Evolutionary conservation across 2,797 vertebrate species (phyloP).

Genomic region (Micropoecilia bifurca): DNA sequence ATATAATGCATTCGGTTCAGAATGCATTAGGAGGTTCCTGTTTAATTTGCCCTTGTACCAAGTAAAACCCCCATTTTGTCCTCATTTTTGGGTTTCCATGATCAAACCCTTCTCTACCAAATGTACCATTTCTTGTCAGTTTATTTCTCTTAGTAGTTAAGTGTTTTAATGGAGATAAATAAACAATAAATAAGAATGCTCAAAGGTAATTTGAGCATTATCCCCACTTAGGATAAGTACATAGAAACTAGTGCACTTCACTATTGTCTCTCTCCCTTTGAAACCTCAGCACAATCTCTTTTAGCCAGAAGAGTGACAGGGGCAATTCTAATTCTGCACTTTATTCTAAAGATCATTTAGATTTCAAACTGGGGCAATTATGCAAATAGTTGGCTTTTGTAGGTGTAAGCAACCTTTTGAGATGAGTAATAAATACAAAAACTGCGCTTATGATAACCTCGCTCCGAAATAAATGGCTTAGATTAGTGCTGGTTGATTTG

Average conservation of each 20-base stretch:
- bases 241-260: not conserved
- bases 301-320: not conserved
- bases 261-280: not conserved
- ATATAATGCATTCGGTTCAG: too few species aligned
- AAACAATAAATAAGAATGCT: not conserved
- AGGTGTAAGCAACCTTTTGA: not conserved
- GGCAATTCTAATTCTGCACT: not conserved
- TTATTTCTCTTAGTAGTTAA: not conserved
- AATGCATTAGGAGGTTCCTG: not conserved
- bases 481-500: not conserved
- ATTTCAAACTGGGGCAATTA: not conserved
- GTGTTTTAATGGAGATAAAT: not conserved
- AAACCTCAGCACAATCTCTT: not conserved
- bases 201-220: not conserved
- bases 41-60: not conserved
- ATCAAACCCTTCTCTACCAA: not conserved
- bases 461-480: not conserved
- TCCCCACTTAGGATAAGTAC: not conserved
- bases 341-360: not conserved
- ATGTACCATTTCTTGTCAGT: not conserved
- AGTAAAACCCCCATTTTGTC: not conserved
- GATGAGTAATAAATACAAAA: not conserved
- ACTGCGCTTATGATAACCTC: not conserved
- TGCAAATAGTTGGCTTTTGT: not conserved
- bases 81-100: not conserved